phyloP scores from a whole-genome alignment of 2,113 vertebrate species.

The Microcebus griseorufus region DNA sequence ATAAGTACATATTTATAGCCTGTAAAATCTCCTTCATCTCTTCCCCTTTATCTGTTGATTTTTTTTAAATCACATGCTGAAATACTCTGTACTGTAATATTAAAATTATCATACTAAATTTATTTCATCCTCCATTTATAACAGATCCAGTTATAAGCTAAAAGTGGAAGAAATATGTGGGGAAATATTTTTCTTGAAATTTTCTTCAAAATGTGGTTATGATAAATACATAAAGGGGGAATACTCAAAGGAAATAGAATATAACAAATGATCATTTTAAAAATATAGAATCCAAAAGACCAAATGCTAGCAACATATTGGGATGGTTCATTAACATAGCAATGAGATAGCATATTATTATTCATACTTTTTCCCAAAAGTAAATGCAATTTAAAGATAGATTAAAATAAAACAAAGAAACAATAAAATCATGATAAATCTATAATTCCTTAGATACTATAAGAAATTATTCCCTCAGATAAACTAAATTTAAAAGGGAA shows the following conservation, averaged over 20 bases:
- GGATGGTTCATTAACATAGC: not conserved
- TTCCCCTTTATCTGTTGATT: not conserved
- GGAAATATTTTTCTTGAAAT: not conserved
- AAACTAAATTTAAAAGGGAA: conserved; percentile 21
- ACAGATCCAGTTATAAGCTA: not conserved
- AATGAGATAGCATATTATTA: not conserved
- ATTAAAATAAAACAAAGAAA: not conserved
- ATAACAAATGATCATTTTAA: not conserved
- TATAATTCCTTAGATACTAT: not conserved
- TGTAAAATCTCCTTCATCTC: not conserved
- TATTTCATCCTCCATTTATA: not conserved
- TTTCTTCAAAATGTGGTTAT: not conserved
- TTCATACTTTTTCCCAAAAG: not conserved
- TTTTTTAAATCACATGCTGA: not conserved
- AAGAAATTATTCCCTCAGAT: not conserved
- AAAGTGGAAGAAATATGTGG: not conserved
- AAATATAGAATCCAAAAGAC: not conserved
- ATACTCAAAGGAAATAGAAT: not conserved
- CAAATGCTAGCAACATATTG: not conserved
- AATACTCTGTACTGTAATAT: not conserved
- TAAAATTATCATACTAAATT: not conserved
- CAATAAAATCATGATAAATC: not conserved
- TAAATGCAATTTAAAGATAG: not conserved
- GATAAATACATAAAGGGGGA: not conserved
- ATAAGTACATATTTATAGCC: not conserved